phyloP scores from a whole-genome alignment of 2,797 vertebrate genomes.

The Brotula barbata region DNA sequence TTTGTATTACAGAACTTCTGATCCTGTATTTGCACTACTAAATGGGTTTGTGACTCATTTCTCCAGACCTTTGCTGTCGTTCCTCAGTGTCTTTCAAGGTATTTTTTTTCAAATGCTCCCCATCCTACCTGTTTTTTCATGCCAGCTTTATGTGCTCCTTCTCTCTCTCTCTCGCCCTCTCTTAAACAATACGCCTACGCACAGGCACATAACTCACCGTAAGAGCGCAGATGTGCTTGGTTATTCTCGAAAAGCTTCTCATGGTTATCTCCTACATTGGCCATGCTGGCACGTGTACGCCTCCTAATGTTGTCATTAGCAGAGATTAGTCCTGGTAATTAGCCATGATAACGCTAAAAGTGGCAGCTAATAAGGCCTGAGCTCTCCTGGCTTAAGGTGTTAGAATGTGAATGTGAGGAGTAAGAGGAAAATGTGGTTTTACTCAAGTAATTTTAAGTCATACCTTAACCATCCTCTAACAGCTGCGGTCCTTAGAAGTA shows the following conservation, averaged over 20 bases:
- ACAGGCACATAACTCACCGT: slow-evolving; percentile 24
- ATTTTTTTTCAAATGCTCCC: slow-evolving; percentile 9
- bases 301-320: slow-evolving; percentile 67
- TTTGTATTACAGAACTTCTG: no score
- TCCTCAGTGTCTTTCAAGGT: slow-evolving; percentile 26
- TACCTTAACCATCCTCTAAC: no score
- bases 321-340: slow-evolving; percentile 71
- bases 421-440: slow-evolving; percentile 10
- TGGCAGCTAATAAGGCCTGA: slow-evolving; percentile 61
- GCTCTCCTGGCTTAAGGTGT: slow-evolving; percentile 53
- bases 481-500: no score
- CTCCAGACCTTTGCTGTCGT: slow-evolving; percentile 37
- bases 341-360: slow-evolving; percentile 56
- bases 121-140: slow-evolving; percentile 4
- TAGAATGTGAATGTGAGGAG: slow-evolving; percentile 21
- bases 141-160: no score
- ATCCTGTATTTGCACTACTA: slow-evolving; percentile 6
- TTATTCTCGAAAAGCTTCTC: slow-evolving; percentile 58
- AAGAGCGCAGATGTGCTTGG: slow-evolving; percentile 23
- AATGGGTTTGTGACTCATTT: slow-evolving; percentile 23
- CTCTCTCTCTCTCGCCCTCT: slow-evolving; percentile 1
- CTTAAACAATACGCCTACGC: slow-evolving; percentile 47
- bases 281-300: slow-evolving; percentile 48
- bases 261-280: slow-evolving; percentile 51
- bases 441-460: slow-evolving; percentile 35